These are phyloP conservation scores for Coenonympha glycerion DNA, from an alignment of 2,888 invertebrate genomes.

Conservation along the genomic window DNA sequence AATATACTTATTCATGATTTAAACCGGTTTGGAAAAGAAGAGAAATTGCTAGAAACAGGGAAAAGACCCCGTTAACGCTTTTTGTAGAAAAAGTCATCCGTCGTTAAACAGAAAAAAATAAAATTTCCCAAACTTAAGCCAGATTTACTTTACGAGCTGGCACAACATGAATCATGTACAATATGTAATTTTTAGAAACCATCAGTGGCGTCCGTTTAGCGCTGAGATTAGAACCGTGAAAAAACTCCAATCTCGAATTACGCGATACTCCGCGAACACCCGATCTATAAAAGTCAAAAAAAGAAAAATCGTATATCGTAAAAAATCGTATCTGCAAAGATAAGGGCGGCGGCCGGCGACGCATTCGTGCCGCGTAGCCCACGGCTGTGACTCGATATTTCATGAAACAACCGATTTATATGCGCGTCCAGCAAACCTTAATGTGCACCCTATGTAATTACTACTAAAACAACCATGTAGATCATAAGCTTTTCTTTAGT, in stretches of 20 bases:
- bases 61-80: too few relatives aligned
- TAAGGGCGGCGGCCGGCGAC: conserved; percentile 67
- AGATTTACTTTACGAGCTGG: conserved; percentile 29
- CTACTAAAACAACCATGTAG: conserved; percentile 37
- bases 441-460: conserved; percentile 68
- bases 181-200: conserved; percentile 17
- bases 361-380: conserved; percentile 61
- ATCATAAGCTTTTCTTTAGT: neutral
- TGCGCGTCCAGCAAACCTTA: conserved; percentile 65
- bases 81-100: conserved; percentile 55
- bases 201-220: conserved; percentile 12
- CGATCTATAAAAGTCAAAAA: conserved; percentile 71
- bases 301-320: conserved; percentile 68
- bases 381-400: conserved; percentile 69
- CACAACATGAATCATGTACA: conserved; percentile 19
- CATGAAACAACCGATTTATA: conserved; percentile 73
- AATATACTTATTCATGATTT: too few relatives aligned
- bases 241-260: conserved; percentile 57
- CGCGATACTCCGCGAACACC: conserved; percentile 68
- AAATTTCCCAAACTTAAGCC: conserved; percentile 28
- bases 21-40: too few relatives aligned
- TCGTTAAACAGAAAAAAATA: conserved; percentile 30
- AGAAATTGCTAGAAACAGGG: too few relatives aligned
- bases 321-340: conserved; percentile 69
- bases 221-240: conserved; percentile 27